Conservation (phyloP, 2,797 vertebrate genomes). For the Clarias laeviceps region DNA sequence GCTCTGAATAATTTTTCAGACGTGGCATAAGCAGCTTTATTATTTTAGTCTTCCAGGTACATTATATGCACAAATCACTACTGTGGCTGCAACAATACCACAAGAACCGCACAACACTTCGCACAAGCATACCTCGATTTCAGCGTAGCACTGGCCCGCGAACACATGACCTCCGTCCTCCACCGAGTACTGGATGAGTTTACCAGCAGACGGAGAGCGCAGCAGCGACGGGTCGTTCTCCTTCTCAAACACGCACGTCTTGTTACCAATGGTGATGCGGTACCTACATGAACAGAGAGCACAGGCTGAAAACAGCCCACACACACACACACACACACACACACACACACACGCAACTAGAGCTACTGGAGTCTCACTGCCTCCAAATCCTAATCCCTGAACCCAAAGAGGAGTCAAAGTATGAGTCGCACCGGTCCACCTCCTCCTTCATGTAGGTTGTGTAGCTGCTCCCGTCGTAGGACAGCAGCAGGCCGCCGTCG, state of each 20-base stretch:
- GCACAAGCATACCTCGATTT: conserved; percentile 85
- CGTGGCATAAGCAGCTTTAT: neutral
- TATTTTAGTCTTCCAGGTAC: neutral
- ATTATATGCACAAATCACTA: neutral
- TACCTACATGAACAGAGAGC: conserved; percentile 75
- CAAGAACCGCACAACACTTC: conserved; percentile 59
- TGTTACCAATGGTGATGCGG: conserved; percentile 98
- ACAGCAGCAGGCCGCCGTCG: conserved; percentile 92
- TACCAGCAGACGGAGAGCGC: conserved; percentile 93
- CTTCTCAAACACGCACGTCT: conserved; percentile 98
- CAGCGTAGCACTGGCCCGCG: conserved; percentile 92
- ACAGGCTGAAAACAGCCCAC: neutral
- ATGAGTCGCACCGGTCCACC: conserved; percentile 85
- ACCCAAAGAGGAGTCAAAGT: neutral
- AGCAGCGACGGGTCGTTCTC: conserved; percentile 96
- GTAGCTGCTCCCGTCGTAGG: conserved; percentile 97
- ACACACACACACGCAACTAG: neutral
- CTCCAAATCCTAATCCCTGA: neutral
- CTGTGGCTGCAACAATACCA: neutral
- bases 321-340: neutral
- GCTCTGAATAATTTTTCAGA: neutral
- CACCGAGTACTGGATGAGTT: conserved; percentile 94
- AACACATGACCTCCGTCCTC: conserved; percentile 98
- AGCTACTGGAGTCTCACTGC: neutral
- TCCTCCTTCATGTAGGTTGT: conserved; percentile 99